A percentile compares a stretch with the other conserved stretches of the same genome.
Evolutionary conservation across 2,888 invertebrate species (phyloP).

Genomic region (Macropis europaea): DNA sequence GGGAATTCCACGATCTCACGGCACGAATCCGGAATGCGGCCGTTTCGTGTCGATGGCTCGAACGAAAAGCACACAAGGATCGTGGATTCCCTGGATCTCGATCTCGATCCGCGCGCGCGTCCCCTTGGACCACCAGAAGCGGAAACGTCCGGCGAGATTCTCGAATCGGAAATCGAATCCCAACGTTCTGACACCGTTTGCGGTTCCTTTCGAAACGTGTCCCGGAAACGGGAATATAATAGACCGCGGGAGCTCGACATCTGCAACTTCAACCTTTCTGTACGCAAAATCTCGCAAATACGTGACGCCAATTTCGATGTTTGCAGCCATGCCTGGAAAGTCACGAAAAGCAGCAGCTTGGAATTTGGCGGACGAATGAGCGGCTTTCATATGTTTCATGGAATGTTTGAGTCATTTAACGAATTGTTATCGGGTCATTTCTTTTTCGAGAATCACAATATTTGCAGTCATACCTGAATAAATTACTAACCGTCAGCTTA

Average conservation of each 20-base stretch:
- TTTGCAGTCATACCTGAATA: no score
- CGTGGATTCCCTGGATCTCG: conserved; percentile 29
- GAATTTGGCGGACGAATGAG: no score
- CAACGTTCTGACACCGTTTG: background rate
- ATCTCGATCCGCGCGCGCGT: conserved; percentile 4
- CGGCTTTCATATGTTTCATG: no score
- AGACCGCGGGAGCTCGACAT: background rate
- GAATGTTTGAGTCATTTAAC: no score
- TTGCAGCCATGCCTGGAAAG: no score
- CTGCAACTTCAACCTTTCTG: no score
- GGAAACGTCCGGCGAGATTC: conserved; percentile 22
- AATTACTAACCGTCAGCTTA: no score
- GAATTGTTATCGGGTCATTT: no score
- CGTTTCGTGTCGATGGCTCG: conserved; percentile 7
- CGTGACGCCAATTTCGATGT: no score
- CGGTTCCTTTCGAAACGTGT: background rate
- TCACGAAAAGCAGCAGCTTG: no score
- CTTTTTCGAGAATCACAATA: no score
- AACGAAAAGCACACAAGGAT: conserved; percentile 17
- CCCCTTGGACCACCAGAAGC: background rate
- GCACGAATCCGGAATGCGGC: conserved; percentile 28
- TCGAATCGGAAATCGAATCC: background rate
- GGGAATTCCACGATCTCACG: conserved; percentile 44
- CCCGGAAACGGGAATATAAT: background rate
- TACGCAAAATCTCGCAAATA: no score